Evolutionary conservation across 2,797 vertebrate species (phyloP).

Genomic region (Dendrocincla tyrannina): DNA sequence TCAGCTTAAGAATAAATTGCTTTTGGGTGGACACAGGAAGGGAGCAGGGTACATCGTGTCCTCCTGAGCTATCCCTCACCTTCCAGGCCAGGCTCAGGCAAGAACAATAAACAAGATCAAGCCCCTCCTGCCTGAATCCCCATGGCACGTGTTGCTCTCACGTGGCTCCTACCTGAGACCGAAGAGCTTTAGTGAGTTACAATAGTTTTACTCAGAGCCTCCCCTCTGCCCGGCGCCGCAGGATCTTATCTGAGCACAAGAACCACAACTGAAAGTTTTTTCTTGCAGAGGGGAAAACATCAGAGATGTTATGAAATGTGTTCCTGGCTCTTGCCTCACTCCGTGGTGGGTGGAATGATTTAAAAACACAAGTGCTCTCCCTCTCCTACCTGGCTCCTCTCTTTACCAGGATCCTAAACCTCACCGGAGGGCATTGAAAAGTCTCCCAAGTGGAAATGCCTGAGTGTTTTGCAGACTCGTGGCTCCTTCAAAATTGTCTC

Average conservation of each 20-base stretch:
- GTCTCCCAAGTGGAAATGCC: not conserved
- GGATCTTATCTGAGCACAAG: not conserved
- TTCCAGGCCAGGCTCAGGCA: not conserved
- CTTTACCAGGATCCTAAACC: not conserved
- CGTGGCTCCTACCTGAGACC: not conserved
- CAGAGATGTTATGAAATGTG: not conserved
- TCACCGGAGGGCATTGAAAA: not conserved
- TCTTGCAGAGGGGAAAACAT: not conserved
- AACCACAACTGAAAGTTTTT: not conserved
- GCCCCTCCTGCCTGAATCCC: not conserved
- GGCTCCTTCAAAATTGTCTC: not conserved
- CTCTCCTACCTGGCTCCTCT: not conserved
- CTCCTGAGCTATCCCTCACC: not conserved
- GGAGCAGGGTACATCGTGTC: not conserved
- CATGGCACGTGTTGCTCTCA: not conserved
- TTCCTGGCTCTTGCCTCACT: rapidly evolving
- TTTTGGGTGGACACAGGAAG: not conserved
- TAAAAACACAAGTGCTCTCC: not conserved
- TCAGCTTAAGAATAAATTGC: not conserved
- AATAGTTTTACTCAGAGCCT: not conserved
- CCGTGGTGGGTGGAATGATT: rapidly evolving
- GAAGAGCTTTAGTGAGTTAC: rapidly evolving
- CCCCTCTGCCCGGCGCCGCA: not conserved
- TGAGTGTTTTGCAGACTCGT: not conserved
- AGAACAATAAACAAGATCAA: slow-evolving; percentile 39